These are phyloP conservation scores for Drosophila pectinifera DNA, from an alignment of 1,140 invertebrate genomes.

Conservation along the genomic window DNA sequence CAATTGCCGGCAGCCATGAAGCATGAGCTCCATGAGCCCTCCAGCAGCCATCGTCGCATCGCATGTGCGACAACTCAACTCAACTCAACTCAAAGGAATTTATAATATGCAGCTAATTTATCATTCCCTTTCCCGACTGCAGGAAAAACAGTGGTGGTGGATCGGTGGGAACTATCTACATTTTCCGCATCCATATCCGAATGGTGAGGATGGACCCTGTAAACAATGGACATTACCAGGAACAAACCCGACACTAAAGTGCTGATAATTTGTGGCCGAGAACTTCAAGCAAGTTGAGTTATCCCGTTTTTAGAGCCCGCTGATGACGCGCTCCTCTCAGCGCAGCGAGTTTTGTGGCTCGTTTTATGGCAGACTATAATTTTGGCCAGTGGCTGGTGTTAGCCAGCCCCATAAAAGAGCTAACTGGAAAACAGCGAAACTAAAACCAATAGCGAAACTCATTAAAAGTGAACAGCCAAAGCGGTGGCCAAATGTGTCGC, in stretches of 20 bases:
- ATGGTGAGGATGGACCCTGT: constrained; percentile 3
- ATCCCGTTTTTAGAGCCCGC: constrained; percentile 29
- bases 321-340: constrained; percentile 20
- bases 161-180: constrained; percentile 37
- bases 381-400: constrained; percentile 10
- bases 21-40: constrained; percentile 37
- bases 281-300: constrained; percentile 40
- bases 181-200: constrained; percentile 18
- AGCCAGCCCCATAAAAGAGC: constrained; percentile 21
- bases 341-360: constrained; percentile 19
- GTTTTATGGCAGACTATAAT: constrained; percentile 38
- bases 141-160: constrained; percentile 5
- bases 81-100: constrained; percentile 81
- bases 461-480: constrained; percentile 17
- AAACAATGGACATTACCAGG: constrained; percentile 33
- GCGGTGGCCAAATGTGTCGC: constrained; percentile 19
- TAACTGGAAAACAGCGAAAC: constrained; percentile 21
- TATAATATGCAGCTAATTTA: constrained; percentile 81
- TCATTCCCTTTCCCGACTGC: constrained; percentile 57
- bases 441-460: constrained; percentile 49
- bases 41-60: constrained; percentile 38
- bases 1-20: constrained; percentile 61
- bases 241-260: constrained; percentile 55
- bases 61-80: constrained; percentile 64
- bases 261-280: constrained; percentile 70